These are phyloP conservation scores for Tridacna gigas DNA, from an alignment of 2,888 invertebrate genomes.

Conservation along the genomic window DNA sequence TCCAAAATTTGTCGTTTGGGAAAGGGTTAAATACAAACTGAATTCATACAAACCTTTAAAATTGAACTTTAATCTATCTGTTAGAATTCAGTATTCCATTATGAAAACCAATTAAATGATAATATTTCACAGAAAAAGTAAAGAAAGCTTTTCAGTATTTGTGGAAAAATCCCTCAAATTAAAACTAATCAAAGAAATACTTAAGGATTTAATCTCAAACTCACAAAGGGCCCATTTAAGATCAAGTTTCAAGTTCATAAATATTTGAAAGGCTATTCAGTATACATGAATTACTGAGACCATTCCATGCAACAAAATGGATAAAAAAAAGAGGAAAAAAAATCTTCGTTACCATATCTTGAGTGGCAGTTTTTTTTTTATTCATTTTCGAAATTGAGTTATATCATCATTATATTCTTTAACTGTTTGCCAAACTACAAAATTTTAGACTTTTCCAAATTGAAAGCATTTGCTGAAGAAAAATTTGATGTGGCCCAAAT, in stretches of 20 bases:
- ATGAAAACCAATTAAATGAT: conserved; percentile 39
- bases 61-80: conserved; percentile 20
- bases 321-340: too few relatives aligned
- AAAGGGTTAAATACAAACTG: too few relatives aligned
- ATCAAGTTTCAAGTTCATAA: conserved; percentile 22
- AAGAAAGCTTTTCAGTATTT: conserved; percentile 19
- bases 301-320: neutral
- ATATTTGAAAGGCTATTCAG: conserved; percentile 21
- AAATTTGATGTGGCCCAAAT: too few relatives aligned
- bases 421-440: too few relatives aligned
- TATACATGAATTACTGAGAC: conserved; percentile 18
- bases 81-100: conserved; percentile 16
- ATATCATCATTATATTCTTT: too few relatives aligned
- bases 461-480: too few relatives aligned
- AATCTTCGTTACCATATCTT: too few relatives aligned
- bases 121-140: conserved; percentile 32
- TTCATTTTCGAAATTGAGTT: too few relatives aligned
- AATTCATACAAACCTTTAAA: conserved; percentile 22
- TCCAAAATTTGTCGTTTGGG: too few relatives aligned
- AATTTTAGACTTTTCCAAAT: too few relatives aligned
- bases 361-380: too few relatives aligned
- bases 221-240: conserved; percentile 9
- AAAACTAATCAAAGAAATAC: conserved; percentile 21
- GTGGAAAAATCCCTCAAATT: conserved; percentile 25
- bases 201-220: conserved; percentile 16